Conservation (phyloP, 2,888 invertebrate species). For the Rhagonycha lutea region DNA sequence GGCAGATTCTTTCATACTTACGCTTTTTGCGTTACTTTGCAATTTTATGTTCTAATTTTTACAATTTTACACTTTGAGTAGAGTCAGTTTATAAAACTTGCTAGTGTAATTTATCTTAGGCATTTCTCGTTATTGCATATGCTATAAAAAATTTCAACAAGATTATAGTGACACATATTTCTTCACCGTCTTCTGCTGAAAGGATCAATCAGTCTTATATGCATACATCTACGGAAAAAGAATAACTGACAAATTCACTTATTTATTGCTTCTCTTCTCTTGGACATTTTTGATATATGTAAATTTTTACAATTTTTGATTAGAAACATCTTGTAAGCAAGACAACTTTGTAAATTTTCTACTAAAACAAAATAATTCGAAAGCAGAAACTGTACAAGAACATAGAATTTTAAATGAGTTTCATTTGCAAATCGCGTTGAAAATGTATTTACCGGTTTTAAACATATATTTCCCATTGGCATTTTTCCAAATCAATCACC, state of each 20-base stretch:
- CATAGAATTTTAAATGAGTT: not conserved
- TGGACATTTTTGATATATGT: constrained; percentile 11
- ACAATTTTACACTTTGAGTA: constrained; percentile 9
- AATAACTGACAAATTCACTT: constrained; percentile 21
- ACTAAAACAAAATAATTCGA: not conserved
- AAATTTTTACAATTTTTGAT: constrained; percentile 13
- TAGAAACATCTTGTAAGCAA: constrained; percentile 11
- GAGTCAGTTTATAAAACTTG: constrained; percentile 10
- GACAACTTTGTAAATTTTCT: not conserved
- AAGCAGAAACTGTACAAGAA: not conserved
- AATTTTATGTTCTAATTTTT: constrained; percentile 8
- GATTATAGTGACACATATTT: constrained; percentile 27
- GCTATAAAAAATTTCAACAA: constrained; percentile 25
- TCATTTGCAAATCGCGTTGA: not conserved
- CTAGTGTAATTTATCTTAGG: constrained; percentile 19
- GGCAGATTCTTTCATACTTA: constrained; percentile 15
- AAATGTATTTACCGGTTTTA: not conserved
- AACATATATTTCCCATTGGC: not conserved
- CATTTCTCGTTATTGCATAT: constrained; percentile 22
- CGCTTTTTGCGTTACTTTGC: constrained; percentile 7
- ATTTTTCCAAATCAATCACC: not conserved
- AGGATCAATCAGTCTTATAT: constrained; percentile 29
- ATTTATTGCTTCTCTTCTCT: not conserved
- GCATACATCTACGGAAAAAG: constrained; percentile 16
- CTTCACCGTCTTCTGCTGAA: constrained; percentile 18